Base-by-base conservation (phyloP, 2,113 vertebrate species). In the Prinia subflava region DNA sequence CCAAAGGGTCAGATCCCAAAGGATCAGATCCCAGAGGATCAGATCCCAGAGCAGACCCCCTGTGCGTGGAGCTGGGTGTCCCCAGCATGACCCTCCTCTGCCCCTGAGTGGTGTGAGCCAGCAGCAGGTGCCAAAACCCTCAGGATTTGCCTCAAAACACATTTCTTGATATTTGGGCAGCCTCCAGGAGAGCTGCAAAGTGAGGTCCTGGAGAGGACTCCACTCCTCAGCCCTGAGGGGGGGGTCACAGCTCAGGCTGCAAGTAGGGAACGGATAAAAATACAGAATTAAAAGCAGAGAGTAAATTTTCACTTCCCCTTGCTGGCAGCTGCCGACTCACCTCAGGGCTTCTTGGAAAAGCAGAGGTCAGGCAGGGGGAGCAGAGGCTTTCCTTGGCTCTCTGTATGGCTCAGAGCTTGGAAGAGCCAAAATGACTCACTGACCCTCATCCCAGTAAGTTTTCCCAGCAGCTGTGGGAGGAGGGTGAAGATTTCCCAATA, bases 271-370 rank as follows among this genome's bases (percentile, higher is more conserved):
- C 13, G 42, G 78, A 16, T 75, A 31, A 64, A 59, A 86, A 82
- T 17, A 31, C 78, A 71, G 65, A 90, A 67, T 78, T 81, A 57
- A 89, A 74, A 41, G 39, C 73, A 49, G 50, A 5, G 1, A 25
- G n/a, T 22, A 50, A 52, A 15, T 47, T 85, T 78, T 60, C 22
- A 2, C 69, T 94, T 91, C 78, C 42, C 35, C n/a, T 78, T 27
- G 15, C 24, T 1, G 15, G 33, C 37, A 74, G 60, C 46, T 25
- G 50, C 63, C 0, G 0, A 31, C 11, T 15, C 22, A 11, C 18
- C 25, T 42, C 53, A 21, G 76, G 27, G 27, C 35, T 41, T 7
- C 31, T 63, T 76, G 91, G 62, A 64, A 79, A 94, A 10, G 62
- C 10, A 8, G 39, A 90, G 78, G 41, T 20, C 3, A 4, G 19